Conservation (phyloP, 35 echinoderm and acorn worm species). For the Stichopus chloronotus region DNA sequence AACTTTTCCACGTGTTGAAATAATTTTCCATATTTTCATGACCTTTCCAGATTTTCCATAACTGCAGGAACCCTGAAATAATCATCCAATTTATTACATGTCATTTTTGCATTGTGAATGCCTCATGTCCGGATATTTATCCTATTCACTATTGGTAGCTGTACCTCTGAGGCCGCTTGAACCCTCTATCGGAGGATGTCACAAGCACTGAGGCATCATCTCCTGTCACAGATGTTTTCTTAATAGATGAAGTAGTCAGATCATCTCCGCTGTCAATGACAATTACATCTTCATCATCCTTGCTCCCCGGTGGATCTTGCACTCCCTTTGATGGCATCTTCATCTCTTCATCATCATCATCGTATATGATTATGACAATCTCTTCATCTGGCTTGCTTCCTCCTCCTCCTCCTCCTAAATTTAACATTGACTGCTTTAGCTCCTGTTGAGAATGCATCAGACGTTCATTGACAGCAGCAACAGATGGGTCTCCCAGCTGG, state of each 20-base stretch:
- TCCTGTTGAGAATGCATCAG: background rate
- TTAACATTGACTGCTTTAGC: background rate
- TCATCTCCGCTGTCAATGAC: background rate
- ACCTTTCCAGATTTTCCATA: no score
- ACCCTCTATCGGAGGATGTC: background rate
- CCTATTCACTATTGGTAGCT: no score
- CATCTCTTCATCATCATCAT: background rate
- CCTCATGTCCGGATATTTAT: no score
- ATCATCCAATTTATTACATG: no score
- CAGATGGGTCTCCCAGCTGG: background rate
- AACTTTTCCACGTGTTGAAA: no score
- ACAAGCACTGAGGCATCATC: background rate
- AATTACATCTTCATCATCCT: background rate
- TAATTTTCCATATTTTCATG: no score
- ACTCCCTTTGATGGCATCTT: background rate
- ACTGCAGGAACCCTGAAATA: no score
- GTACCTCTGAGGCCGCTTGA: background rate
- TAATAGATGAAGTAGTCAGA: background rate
- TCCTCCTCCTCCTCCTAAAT: background rate
- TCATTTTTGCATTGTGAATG: no score
- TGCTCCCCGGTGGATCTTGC: background rate
- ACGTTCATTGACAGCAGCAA: background rate
- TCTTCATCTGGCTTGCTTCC: background rate
- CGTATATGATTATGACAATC: constrained; percentile 35
- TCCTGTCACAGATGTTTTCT: background rate